Evolutionary conservation across 2,797 vertebrate genomes (phyloP), one percentile per base, ranked within the genome.

Genomic region (Monodelphis domestica): DNA sequence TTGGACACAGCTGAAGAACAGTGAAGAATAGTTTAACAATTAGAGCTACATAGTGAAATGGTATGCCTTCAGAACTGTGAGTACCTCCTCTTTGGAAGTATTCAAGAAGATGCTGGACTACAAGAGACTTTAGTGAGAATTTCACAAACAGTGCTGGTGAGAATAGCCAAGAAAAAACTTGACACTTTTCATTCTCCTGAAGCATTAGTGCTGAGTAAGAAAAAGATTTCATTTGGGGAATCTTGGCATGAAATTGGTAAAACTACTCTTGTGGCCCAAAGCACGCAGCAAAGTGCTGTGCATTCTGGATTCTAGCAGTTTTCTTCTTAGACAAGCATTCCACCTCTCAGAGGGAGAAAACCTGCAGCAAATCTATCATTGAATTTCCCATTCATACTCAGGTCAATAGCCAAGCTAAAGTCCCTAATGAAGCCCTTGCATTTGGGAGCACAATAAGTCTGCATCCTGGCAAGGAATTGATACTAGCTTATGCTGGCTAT

Each of bases 141-240:
- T 52, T n/a, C 53, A 26, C 7, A 21, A 56, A n/a, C 1, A 88
- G 10, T 30, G 70, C 50, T 56, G 9, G 9, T 14, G 6, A 52
- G 12, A 78, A 57, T 56, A 28, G 53, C 56, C 50, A 26, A n/a
- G 56, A 4, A 38, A 59, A 90, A 92, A n/a, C 11, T 45, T 45
- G 33, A 63, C 14, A 30, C 78, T 93, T 90, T 90, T 88, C 53
- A 90, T 5, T 88, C 88, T 84, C 50, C 26, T 88, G 56, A 55
- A 70, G 50, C 29, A 87, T 51, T 88, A 30, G 87, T 9, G 78
- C 29, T 78, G 17, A 91, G 50, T 12, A 92, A 53, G 10, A 91
- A 26, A 63, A 87, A 28, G 6, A 90, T 88, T 55, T 93, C 52
- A 38, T 70, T 51, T 95, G 50, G 55, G n/a, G 54, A 91, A 89